Percentiles rank a stretch among this genome's conserved stretches.
Evolutionary conservation across 2,888 invertebrate species (phyloP).

Genomic region (Buathra laborator): DNA sequence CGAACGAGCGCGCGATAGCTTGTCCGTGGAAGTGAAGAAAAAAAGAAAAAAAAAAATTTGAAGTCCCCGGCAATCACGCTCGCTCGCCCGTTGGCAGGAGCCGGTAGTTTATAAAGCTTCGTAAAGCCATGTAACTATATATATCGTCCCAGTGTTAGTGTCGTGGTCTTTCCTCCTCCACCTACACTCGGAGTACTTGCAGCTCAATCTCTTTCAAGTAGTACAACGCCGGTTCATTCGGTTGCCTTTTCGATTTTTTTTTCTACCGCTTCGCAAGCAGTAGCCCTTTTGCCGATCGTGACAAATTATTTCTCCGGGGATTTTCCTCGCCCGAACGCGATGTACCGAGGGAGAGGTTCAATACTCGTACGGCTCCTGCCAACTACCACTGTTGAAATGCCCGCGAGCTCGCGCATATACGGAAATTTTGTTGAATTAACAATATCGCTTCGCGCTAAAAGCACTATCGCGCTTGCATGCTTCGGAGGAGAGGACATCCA

Average conservation of each 20-base stretch:
- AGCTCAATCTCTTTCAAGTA: neutral
- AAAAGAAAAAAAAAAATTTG: slow-evolving; percentile 14
- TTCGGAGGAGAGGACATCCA: neutral
- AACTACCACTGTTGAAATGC: neutral
- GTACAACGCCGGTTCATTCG: neutral
- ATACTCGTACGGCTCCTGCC: neutral
- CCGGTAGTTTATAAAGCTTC: neutral
- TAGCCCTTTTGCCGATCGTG: neutral
- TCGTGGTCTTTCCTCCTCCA: neutral
- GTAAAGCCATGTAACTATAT: neutral
- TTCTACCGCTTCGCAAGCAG: too few species aligned
- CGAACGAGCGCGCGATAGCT: slow-evolving; percentile 1
- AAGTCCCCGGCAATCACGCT: neutral
- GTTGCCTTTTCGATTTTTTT: neutral
- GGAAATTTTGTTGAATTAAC: slow-evolving; percentile 68
- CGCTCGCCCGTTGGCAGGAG: neutral
- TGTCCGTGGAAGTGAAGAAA: neutral
- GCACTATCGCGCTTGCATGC: slow-evolving; percentile 58
- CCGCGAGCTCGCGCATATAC: neutral
- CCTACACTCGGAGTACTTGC: neutral
- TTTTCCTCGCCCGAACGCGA: neutral
- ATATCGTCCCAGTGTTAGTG: neutral
- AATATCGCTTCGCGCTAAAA: slow-evolving; percentile 64
- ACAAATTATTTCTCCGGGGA: slow-evolving; percentile 1
- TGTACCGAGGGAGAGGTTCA: neutral